Conservation (phyloP, 2,888 invertebrate genomes). For the Seira musarum region DNA sequence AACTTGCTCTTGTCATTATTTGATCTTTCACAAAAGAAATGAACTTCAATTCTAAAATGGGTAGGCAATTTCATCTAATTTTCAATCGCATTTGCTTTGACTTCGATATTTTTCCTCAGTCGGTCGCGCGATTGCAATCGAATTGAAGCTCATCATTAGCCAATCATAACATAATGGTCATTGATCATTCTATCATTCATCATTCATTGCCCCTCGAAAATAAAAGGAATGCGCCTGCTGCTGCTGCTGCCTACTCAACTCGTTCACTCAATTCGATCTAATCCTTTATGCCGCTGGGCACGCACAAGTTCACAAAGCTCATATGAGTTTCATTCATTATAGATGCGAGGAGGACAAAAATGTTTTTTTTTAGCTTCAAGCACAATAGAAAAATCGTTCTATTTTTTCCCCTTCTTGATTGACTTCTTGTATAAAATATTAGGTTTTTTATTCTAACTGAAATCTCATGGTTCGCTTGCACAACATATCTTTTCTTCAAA, state of each 20-base stretch:
- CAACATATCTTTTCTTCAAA: not conserved
- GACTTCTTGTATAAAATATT: not conserved
- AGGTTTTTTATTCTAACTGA: not conserved
- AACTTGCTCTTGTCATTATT: not conserved
- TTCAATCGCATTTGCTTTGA: too few relatives aligned
- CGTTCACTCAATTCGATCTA: not conserved
- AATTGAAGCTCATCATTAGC: too few relatives aligned
- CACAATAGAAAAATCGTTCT: not conserved
- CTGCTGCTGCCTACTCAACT: not conserved
- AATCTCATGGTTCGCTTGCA: not conserved
- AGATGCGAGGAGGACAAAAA: not conserved
- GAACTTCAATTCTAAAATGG: too few relatives aligned
- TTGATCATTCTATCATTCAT: not conserved
- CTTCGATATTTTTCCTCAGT: too few relatives aligned
- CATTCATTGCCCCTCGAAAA: not conserved
- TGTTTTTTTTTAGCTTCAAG: not conserved
- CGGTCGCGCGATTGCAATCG: too few relatives aligned
- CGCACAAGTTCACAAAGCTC: constrained; percentile 7
- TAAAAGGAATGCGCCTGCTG: too few relatives aligned
- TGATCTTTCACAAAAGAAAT: not conserved
- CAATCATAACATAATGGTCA: not conserved
- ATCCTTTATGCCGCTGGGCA: not conserved
- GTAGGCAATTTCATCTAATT: too few relatives aligned
- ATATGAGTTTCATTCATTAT: not conserved
- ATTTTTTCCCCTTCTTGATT: not conserved